A percentile compares a stretch with the other conserved stretches of the same genome.
These are phyloP conservation scores for Chaenodraco wilsoni DNA, from an alignment of 2,797 vertebrate species.

Conservation along the genomic window DNA sequence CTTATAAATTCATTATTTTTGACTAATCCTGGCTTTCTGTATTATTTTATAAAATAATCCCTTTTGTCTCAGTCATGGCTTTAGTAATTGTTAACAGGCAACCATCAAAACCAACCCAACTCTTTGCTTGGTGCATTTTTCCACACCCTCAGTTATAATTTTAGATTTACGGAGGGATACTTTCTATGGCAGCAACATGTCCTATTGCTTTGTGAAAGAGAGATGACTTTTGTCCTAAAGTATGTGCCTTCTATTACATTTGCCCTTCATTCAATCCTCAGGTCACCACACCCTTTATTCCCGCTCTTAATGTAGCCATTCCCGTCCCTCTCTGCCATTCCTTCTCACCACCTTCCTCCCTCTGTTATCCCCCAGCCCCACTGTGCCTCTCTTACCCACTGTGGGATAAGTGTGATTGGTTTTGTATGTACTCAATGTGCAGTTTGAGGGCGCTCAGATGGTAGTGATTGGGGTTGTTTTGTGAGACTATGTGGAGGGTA, in stretches of 20 bases:
- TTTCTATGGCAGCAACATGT: constrained; percentile 66
- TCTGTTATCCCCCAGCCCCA: constrained; percentile 41
- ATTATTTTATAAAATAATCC: constrained; percentile 9
- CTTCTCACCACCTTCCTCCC: constrained; percentile 54
- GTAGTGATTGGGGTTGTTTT: constrained; percentile 83
- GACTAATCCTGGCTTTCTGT: constrained; percentile 19
- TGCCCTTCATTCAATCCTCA: constrained; percentile 57
- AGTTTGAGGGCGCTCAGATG: constrained; percentile 80
- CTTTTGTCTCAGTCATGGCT: constrained; percentile 67
- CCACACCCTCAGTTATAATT: constrained; percentile 74
- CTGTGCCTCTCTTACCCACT: constrained; percentile 57
- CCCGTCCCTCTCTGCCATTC: constrained; percentile 47
- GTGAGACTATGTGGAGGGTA: constrained; percentile 78
- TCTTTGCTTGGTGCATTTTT: constrained; percentile 62
- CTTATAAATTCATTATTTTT: constrained; percentile 39
- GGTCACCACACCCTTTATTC: constrained; percentile 58
- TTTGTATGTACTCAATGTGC: constrained; percentile 73
- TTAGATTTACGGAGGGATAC: constrained; percentile 77
- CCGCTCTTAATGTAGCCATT: constrained; percentile 50
- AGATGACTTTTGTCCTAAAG: constrained; percentile 63
- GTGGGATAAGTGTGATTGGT: constrained; percentile 73
- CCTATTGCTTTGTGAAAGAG: constrained; percentile 53
- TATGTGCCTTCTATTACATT: constrained; percentile 67
- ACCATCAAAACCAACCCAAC: constrained; percentile 69
- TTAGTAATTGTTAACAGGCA: constrained; percentile 82